Evolutionary conservation across 1,140 invertebrate genomes (phyloP), one percentile per base, ranked within the genome.

Genomic region (Macrocentrus cingulum): DNA sequence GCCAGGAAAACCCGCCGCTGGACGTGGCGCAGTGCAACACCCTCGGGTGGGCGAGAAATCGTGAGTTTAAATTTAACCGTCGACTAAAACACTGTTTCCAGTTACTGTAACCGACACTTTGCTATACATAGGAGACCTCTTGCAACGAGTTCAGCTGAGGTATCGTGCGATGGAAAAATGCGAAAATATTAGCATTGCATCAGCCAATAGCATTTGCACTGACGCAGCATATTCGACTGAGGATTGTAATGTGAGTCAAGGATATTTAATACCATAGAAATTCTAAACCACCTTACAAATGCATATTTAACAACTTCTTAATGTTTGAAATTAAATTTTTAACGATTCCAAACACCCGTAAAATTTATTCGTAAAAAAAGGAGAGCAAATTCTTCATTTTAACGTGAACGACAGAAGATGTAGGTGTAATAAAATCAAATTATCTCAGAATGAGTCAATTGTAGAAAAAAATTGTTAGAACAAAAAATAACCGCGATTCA

Each of bases 141-240:
- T 92, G 59, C 89, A 91, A 72, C 82, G 90, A 52, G 85, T 92
- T 7, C 88, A 92, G 66, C 75, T 92, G 0, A 84, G 85, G 62
- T 81, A 86, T 11, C 88, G 83, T 37, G 79, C 84, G 15, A 91
- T 91, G 89, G 87, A 89, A 61, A 85, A 83, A 44, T 92, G 90
- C 66, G 89, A 91, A 69, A 92, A 92, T 67, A 85, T 91, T 22
- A 91, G 89, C 65, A 92, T 93, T 44, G 85, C 89, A 0, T 90
- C 85, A 18, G 85, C 88, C 2, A 92, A 92, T 65, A 88, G 88
- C 66, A 80, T 92, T 59, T 92, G 90, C 69, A 88, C 89, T n/a
- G 90, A 91, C 65, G 84, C 88, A n/a, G 80, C 86, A 13, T 88
- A 88, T 68, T 87, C 88, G 49, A 85, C 86, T 65, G 86, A 91